These are phyloP conservation scores for Ptychobarbus kaznakovi DNA, from an alignment of 2,797 vertebrate genomes.

Conservation along the genomic window DNA sequence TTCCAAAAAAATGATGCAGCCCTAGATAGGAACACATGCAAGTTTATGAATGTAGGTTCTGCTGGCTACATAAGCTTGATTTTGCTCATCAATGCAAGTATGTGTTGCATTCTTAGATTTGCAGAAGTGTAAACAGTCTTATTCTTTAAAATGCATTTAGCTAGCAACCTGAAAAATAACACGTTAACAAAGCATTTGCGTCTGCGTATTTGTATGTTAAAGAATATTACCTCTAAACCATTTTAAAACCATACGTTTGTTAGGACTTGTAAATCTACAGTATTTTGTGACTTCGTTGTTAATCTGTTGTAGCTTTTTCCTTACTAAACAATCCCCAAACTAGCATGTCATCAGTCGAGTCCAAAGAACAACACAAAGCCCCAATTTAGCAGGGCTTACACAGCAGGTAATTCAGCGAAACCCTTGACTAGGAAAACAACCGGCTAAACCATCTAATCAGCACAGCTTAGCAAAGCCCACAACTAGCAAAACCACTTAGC, in stretches of 20 bases:
- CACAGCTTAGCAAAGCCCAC: constrained; percentile 27
- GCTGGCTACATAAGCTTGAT: neutral
- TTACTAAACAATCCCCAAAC: constrained; percentile 1
- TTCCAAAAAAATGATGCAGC: neutral
- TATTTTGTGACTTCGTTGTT: neutral
- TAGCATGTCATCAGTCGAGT: constrained; percentile 11
- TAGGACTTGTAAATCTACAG: neutral
- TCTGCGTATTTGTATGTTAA: neutral
- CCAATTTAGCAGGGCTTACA: constrained; percentile 15
- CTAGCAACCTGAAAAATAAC: neutral
- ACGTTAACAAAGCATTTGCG: neutral
- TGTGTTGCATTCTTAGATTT: neutral
- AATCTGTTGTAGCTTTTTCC: neutral
- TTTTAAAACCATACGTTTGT: neutral
- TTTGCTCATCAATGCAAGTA: neutral
- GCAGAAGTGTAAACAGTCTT: neutral
- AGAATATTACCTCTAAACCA: neutral
- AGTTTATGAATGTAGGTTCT: neutral
- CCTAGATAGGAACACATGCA: neutral
- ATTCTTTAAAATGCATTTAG: neutral
- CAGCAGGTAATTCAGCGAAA: constrained; percentile 37
- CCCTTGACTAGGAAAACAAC: constrained; percentile 41
- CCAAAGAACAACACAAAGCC: neutral
- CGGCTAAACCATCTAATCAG: constrained; percentile 25
- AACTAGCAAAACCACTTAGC: constrained; percentile 44